Conservation (phyloP, 2,113 vertebrate species). For the Paratilapia polleni region DNA sequence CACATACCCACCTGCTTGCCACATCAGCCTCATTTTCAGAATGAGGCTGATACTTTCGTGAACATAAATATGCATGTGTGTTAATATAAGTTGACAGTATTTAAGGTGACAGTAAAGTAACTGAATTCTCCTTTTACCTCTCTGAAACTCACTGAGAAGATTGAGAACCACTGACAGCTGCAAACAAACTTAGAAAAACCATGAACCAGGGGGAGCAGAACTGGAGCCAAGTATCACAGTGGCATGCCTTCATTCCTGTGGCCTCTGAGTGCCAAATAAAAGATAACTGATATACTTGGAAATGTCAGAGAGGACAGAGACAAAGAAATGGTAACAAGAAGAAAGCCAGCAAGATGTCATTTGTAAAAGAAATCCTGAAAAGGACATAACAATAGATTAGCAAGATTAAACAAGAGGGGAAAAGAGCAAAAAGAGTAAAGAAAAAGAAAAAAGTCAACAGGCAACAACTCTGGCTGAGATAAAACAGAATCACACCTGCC, state of each 20-base stretch:
- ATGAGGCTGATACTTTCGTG: not conserved
- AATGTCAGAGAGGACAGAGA: slow-evolving; percentile 32
- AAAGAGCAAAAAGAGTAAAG: not conserved
- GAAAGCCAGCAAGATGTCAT: not conserved
- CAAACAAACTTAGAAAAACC: not conserved
- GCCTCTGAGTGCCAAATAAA: slow-evolving; percentile 39
- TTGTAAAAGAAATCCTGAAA: not conserved
- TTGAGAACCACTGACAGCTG: not conserved
- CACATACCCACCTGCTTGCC: slow-evolving; percentile 12
- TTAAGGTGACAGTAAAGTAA: not conserved
- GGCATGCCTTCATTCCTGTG: slow-evolving; percentile 16
- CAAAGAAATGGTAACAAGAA: slow-evolving; percentile 5
- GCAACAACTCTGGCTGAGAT: not conserved
- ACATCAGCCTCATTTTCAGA: not conserved
- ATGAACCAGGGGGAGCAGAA: not conserved
- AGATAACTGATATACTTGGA: slow-evolving; percentile 35
- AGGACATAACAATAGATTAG: slow-evolving; percentile 36
- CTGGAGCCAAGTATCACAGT: slow-evolving; percentile 29
- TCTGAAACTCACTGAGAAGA: not conserved
- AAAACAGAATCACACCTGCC: slow-evolving; percentile 45
- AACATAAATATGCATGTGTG: not conserved
- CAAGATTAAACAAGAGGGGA: not conserved
- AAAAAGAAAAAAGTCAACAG: not conserved
- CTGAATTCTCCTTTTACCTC: not conserved
- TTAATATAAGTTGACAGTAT: slow-evolving; percentile 15